Conservation (phyloP, 2,797 vertebrate species). For the Catharus ustulatus region DNA sequence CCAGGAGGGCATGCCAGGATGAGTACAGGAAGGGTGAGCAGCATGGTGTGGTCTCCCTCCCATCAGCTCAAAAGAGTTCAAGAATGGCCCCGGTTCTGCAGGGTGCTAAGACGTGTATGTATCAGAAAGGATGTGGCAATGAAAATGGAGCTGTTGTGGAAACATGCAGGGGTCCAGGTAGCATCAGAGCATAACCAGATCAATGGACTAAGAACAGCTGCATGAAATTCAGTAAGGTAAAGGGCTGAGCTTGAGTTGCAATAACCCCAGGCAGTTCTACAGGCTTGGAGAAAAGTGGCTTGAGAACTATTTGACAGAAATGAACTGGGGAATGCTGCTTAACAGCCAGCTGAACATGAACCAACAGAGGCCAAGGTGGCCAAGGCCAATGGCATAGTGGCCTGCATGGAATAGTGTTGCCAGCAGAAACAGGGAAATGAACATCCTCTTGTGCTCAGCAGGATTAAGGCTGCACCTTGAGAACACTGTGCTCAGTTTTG, state of each 20-base stretch:
- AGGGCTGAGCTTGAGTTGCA: too few species aligned
- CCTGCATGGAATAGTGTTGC: background rate
- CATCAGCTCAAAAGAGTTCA: background rate
- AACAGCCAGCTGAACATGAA: background rate
- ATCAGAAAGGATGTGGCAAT: background rate
- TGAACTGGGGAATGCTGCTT: too few species aligned
- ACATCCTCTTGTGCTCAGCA: background rate
- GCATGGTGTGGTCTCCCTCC: rapidly evolving
- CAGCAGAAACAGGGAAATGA: background rate
- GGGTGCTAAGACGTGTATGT: too few species aligned
- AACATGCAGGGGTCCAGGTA: background rate
- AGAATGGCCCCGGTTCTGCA: background rate
- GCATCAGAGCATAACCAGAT: too few species aligned
- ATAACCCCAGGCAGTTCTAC: background rate
- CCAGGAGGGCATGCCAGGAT: too few species aligned
- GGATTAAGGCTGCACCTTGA: background rate
- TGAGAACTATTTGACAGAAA: background rate
- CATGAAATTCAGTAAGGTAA: too few species aligned
- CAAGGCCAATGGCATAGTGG: background rate
- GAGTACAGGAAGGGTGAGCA: rapidly evolving
- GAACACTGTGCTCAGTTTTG: background rate
- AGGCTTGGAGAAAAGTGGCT: background rate
- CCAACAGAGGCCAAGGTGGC: too few species aligned
- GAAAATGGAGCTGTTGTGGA: background rate
- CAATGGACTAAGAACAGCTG: too few species aligned